Evolutionary conservation across 2,797 vertebrate genomes (phyloP).

Genomic region (Paramormyrops hopkinsi): DNA sequence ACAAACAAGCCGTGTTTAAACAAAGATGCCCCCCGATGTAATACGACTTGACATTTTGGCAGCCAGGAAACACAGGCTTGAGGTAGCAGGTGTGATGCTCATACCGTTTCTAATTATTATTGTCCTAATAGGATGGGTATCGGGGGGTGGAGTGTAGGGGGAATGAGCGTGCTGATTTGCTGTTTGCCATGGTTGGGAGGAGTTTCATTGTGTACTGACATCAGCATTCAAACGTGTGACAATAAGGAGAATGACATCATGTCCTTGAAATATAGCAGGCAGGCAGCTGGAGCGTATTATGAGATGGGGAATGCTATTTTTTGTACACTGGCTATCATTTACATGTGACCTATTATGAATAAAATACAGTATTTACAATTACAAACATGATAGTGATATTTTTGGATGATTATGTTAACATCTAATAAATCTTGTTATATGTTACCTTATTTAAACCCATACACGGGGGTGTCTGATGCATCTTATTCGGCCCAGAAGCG

Average conservation of each 20-base stretch:
- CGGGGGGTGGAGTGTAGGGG: background rate
- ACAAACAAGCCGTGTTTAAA: background rate
- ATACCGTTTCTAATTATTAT: background rate
- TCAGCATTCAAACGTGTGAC: background rate
- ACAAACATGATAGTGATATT: background rate
- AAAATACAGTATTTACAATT: background rate
- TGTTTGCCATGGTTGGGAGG: background rate
- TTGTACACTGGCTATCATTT: background rate
- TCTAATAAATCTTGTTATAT: background rate
- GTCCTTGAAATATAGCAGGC: background rate
- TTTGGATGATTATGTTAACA: background rate
- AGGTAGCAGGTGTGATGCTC: background rate
- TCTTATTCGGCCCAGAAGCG: background rate
- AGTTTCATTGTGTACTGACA: background rate
- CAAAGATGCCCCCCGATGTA: background rate
- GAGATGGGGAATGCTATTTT: background rate
- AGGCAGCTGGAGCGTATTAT: background rate
- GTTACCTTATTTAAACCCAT: background rate
- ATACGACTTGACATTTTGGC: background rate
- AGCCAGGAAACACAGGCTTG: background rate
- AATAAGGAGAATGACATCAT: constrained; percentile 3
- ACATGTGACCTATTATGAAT: background rate
- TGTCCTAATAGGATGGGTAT: background rate
- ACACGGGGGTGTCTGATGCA: background rate
- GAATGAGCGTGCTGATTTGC: background rate